A percentile compares a stretch with the other conserved stretches of the same genome.
phyloP scores from a whole-genome alignment of 2,888 invertebrate species.

The Plebejus anna region DNA sequence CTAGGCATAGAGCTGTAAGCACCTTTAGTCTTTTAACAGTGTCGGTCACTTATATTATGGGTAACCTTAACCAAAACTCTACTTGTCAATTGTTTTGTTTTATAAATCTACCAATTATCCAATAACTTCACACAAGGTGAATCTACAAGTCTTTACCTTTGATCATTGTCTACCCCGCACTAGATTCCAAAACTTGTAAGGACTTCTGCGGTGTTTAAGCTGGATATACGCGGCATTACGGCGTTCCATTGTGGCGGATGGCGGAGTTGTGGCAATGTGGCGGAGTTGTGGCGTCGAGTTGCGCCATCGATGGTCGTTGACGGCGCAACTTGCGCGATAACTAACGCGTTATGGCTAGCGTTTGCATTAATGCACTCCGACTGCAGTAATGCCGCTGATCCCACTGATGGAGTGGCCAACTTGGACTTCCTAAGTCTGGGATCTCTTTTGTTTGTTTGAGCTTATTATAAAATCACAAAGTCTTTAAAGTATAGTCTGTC shows the following conservation, averaged over 20 bases:
- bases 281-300: conserved; percentile 13
- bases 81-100: too few species aligned
- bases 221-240: neutral
- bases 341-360: conserved; percentile 57
- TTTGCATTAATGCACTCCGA: conserved; percentile 55
- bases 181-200: neutral
- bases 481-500: too few species aligned
- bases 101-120: too few species aligned
- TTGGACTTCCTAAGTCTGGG: neutral
- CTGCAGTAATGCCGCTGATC: conserved; percentile 27
- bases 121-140: too few species aligned
- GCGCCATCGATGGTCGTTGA: conserved; percentile 55
- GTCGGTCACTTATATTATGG: too few species aligned
- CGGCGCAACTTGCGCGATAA: conserved; percentile 67
- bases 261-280: neutral
- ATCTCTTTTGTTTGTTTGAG: neutral
- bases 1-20: too few species aligned
- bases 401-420: conserved; percentile 3
- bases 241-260: neutral
- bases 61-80: too few species aligned
- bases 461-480: neutral
- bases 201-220: neutral
- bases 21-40: too few species aligned
- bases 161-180: neutral
- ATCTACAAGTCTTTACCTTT: too few species aligned